phyloP scores from a whole-genome alignment of 2,797 vertebrate genomes.

The Hoplostethus atlanticus region DNA sequence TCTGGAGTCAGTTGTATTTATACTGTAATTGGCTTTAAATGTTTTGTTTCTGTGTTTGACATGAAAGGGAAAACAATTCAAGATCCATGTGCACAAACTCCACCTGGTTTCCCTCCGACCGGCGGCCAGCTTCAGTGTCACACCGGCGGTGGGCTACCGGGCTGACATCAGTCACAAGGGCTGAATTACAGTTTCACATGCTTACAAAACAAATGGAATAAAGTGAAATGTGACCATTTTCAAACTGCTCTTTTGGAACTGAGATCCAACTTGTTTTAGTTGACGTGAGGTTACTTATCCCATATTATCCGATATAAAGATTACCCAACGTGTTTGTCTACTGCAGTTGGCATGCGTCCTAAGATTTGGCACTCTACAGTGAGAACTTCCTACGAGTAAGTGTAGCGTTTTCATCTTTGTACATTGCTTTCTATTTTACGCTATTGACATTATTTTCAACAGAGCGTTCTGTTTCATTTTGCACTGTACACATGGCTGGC shows the following conservation, averaged over 20 bases:
- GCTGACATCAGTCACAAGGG: not conserved
- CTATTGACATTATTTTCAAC: constrained; percentile 29
- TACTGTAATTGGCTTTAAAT: not conserved
- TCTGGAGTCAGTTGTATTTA: too few species aligned
- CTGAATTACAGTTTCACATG: not conserved
- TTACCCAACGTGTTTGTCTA: constrained; percentile 62
- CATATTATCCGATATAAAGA: constrained; percentile 51
- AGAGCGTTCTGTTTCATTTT: constrained; percentile 8
- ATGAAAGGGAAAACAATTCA: not conserved
- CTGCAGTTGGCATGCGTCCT: constrained; percentile 79
- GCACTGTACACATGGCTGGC: constrained; percentile 32
- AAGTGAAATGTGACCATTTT: not conserved
- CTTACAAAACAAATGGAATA: not conserved
- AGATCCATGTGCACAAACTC: not conserved
- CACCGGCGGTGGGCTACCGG: not conserved
- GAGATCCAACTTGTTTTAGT: not conserved
- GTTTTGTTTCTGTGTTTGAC: not conserved
- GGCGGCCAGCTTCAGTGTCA: not conserved
- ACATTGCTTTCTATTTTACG: constrained; percentile 47
- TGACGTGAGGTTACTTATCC: not conserved
- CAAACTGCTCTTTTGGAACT: not conserved
- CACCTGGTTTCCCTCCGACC: not conserved
- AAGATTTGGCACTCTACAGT: constrained; percentile 57
- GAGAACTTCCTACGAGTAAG: constrained; percentile 58
- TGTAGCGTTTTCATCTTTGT: constrained; percentile 60